A percentile compares a stretch with the other conserved stretches of the same genome.
Evolutionary conservation across 2,888 invertebrate species (phyloP).

Genomic region (Volucella zonaria): DNA sequence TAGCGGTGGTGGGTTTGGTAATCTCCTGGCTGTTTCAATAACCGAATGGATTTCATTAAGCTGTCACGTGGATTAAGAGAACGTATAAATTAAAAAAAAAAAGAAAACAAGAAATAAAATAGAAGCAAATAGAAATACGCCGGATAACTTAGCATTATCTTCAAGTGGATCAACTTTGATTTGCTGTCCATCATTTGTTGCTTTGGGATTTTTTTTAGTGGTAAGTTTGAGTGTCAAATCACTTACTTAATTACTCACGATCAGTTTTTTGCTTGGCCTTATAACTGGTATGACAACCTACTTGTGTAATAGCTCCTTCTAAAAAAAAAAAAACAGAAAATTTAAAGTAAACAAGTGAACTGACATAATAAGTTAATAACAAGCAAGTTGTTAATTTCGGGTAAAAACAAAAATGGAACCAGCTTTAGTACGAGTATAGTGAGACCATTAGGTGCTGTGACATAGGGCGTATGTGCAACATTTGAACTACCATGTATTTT

Average conservation of each 20-base stretch:
- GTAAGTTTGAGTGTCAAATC: slow-evolving; percentile 45
- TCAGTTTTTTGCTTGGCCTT: slow-evolving; percentile 29
- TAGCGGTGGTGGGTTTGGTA: slow-evolving; percentile 16
- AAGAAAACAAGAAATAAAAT: background rate
- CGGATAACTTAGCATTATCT: slow-evolving; percentile 2
- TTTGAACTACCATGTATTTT: slow-evolving; percentile 36
- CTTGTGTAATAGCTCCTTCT: slow-evolving; percentile 1
- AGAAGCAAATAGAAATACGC: background rate
- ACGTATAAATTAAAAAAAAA: slow-evolving; percentile 4
- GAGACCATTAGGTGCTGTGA: slow-evolving; percentile 16
- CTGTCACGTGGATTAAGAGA: slow-evolving; percentile 36
- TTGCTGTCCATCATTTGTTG: slow-evolving; percentile 12
- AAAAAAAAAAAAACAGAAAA: slow-evolving; percentile 7
- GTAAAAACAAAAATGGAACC: slow-evolving; percentile 47
- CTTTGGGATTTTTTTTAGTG: slow-evolving; percentile 11
- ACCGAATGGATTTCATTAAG: slow-evolving; percentile 44
- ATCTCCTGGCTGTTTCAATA: slow-evolving; percentile 15
- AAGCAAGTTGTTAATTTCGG: slow-evolving; percentile 19
- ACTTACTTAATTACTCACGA: slow-evolving; percentile 19
- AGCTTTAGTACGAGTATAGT: slow-evolving; percentile 32
- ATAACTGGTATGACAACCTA: slow-evolving; percentile 36
- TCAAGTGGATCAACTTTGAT: background rate
- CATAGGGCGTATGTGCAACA: slow-evolving; percentile 58
- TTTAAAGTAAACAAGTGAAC: slow-evolving; percentile 31
- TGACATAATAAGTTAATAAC: slow-evolving; percentile 29